Evolutionary conservation across 2,113 vertebrate species (phyloP), one percentile per base, ranked within the genome.

Genomic region (Pseudonaja textilis): DNA sequence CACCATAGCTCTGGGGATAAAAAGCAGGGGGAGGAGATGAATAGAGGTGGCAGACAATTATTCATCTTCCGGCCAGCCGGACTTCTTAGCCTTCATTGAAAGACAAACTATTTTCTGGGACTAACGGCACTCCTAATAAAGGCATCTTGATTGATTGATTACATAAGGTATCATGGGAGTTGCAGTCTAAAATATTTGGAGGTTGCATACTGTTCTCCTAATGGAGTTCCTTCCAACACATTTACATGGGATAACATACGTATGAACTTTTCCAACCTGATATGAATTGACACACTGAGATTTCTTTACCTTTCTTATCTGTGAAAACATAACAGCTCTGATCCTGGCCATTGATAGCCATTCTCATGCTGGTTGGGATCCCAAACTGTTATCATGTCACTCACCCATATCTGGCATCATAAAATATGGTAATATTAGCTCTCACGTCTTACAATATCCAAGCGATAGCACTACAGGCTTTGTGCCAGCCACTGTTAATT

Each of bases 301-400:
- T 16, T 91, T 89, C 93, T 95, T 89, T 93, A 18, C 29, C 18
- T 91, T 92, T 57, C 11, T 0, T 9, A 45, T 34, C 89, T 55
- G 52, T 91, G 74, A 23, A 59, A 89, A 92, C 88, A 93, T 91
- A 92, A 54, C 88, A 45, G 93, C 94, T 87, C 34, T 12, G 4
- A 95, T 91, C 57, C 86, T 85, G 87, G 85, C 88, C 87, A 89
- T 90, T 90, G 94, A 90, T n/a, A 90, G 90, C 93, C 89, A 92
- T 92, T 92, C 92, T 95, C 93, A 29, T 0, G 0, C 93, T 93
- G 87, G 23, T 69, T 56, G 42, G 81, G 45, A 90, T 91, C 94
- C 89, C 91, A 95, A 95, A 93, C 93, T 42, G 74, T 90, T 96
- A 61, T 94, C 56, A 89, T 91, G 50, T 93, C 47, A 29, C 64